These are phyloP conservation scores for Gallinago stenura DNA, from an alignment of 2,797 vertebrate genomes.

Conservation along the genomic window DNA sequence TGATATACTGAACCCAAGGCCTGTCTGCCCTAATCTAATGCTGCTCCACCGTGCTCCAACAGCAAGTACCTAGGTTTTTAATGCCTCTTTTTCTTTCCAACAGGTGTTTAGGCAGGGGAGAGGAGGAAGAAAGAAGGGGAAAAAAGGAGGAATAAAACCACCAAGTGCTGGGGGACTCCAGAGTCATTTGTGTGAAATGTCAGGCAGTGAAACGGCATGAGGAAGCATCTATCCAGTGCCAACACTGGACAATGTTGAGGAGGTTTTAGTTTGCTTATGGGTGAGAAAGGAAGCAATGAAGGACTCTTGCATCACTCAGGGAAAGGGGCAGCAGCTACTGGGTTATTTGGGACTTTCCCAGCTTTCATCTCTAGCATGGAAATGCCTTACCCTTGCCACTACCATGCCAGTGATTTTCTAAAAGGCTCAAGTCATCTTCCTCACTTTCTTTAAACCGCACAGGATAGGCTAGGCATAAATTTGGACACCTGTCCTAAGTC, in stretches of 20 bases:
- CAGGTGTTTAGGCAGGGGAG: background rate
- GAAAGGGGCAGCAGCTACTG: background rate
- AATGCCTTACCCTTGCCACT: background rate
- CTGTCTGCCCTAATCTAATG: background rate
- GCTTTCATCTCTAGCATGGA: fast-evolving
- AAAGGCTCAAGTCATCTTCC: background rate
- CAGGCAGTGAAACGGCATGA: background rate
- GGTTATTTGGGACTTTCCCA: background rate
- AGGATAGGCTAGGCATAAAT: background rate
- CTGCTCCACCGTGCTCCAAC: background rate
- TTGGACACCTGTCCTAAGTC: background rate
- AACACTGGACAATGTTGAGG: background rate
- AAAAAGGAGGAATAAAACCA: fast-evolving
- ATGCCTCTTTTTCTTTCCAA: background rate
- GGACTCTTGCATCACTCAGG: background rate
- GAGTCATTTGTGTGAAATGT: background rate
- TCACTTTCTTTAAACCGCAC: background rate
- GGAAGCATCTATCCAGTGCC: background rate
- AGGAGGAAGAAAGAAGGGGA: background rate
- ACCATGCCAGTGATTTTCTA: background rate
- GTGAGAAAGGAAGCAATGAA: background rate
- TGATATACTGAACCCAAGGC: background rate
- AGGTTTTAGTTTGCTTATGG: background rate
- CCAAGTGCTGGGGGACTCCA: fast-evolving
- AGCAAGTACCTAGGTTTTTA: background rate